These are phyloP conservation scores for Atta texana DNA, from an alignment of 1,140 invertebrate genomes.

Conservation along the genomic window DNA sequence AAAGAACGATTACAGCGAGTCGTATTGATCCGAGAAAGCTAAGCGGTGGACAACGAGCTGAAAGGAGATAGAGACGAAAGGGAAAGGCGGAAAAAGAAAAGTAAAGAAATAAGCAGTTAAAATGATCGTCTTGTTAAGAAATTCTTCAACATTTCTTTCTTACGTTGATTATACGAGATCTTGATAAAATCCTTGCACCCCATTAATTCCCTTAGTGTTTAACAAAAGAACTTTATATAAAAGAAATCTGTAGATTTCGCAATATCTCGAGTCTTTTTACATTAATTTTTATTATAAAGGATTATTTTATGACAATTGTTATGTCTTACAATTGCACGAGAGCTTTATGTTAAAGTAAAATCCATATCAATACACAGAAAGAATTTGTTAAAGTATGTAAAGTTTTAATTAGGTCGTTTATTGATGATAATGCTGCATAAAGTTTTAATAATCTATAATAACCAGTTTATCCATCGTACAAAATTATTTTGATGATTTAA, in stretches of 20 bases:
- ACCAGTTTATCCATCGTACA: too few species aligned
- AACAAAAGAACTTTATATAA: slow-evolving; percentile 4
- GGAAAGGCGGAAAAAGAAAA: slow-evolving; percentile 8
- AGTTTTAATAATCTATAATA: too few species aligned
- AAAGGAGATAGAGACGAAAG: slow-evolving; percentile 10
- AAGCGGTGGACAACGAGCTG: background rate
- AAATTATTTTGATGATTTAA: too few species aligned
- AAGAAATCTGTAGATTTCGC: background rate
- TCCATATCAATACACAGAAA: background rate
- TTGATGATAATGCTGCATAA: too few species aligned
- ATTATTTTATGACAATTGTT: background rate
- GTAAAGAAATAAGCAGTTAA: background rate
- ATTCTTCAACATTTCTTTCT: slow-evolving; percentile 23
- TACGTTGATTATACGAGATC: background rate
- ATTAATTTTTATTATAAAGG: background rate
- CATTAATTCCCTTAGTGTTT: background rate
- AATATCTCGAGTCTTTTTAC: background rate
- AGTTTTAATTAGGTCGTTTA: too few species aligned
- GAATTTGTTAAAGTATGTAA: too few species aligned
- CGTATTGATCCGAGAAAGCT: slow-evolving; percentile 16
- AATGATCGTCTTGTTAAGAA: background rate
- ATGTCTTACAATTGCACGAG: background rate
- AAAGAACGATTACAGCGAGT: slow-evolving; percentile 37
- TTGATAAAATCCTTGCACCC: background rate
- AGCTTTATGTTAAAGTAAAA: background rate